Percentiles rank a stretch among this genome's conserved stretches.
Conservation (phyloP, 2,797 vertebrate genomes). For the Danio jaintianensis region DNA sequence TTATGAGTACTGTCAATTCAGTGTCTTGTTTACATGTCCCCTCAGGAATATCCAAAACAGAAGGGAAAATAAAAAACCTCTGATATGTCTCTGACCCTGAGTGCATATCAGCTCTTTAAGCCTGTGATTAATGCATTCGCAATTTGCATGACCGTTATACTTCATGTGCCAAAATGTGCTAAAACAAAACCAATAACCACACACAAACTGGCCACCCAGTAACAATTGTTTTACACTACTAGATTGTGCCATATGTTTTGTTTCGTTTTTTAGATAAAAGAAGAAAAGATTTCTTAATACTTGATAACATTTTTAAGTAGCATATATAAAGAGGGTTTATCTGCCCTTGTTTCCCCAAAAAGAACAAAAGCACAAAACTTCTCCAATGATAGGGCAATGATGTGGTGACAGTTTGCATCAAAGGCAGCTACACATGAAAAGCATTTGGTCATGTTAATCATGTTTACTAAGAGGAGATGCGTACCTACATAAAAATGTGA, state of each 20-base stretch:
- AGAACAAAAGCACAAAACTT: slow-evolving; percentile 53
- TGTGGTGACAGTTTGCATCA: slow-evolving; percentile 81
- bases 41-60: slow-evolving; percentile 67
- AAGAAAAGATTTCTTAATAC: slow-evolving; percentile 18
- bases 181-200: neutral
- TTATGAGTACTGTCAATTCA: slow-evolving; percentile 75
- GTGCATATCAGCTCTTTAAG: slow-evolving; percentile 39
- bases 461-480: slow-evolving; percentile 82
- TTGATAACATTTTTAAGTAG: slow-evolving; percentile 5
- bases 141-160: slow-evolving; percentile 48
- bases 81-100: slow-evolving; percentile 29
- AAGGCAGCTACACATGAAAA: slow-evolving; percentile 86
- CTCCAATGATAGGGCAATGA: slow-evolving; percentile 77
- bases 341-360: slow-evolving; percentile 65
- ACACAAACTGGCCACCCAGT: neutral
- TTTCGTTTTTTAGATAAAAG: slow-evolving; percentile 7
- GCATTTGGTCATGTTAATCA: slow-evolving; percentile 75
- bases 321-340: slow-evolving; percentile 6
- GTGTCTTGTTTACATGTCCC: slow-evolving; percentile 79
- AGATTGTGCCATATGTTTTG: slow-evolving; percentile 5
- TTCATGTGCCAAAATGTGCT: slow-evolving; percentile 58
- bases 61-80: neutral
- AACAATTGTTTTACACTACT: slow-evolving; percentile 44
- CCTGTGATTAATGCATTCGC: slow-evolving; percentile 13
- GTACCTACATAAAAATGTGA: slow-evolving; percentile 87